Conservation (phyloP, 2,113 vertebrate genomes). For the Setophaga coronata region DNA sequence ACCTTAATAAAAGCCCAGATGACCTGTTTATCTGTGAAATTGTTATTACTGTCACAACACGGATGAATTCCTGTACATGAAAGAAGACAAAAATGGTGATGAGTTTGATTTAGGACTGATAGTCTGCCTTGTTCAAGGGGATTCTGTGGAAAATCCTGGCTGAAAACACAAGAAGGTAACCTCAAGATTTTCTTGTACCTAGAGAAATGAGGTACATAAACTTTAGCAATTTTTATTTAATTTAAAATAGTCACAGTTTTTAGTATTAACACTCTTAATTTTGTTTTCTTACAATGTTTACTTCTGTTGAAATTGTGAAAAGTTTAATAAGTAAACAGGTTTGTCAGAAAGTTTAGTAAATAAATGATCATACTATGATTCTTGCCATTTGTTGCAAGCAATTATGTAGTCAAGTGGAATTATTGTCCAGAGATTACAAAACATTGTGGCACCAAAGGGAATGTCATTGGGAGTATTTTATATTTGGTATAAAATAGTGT, state of each 20-base stretch:
- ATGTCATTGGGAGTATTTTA: background rate
- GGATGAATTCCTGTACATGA: background rate
- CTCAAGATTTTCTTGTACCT: background rate
- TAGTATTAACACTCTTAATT: background rate
- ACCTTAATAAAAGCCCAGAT: background rate
- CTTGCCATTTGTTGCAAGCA: conserved; percentile 13
- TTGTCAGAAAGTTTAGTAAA: background rate
- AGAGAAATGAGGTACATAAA: background rate
- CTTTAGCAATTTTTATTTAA: background rate
- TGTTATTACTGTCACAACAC: background rate
- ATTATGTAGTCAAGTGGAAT: background rate
- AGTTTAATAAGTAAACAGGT: background rate
- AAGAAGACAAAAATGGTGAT: background rate
- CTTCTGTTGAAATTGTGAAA: background rate
- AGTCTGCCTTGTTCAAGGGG: background rate
- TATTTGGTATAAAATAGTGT: background rate
- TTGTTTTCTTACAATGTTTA: background rate
- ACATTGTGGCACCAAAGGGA: background rate
- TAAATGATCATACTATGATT: background rate
- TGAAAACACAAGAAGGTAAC: background rate
- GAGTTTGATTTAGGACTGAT: background rate
- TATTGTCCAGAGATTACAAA: background rate
- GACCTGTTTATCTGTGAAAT: background rate
- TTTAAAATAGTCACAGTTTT: background rate
- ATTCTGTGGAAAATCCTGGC: background rate